Conservation (phyloP, 1,140 invertebrate genomes). For the Cryptotermes secundus region DNA sequence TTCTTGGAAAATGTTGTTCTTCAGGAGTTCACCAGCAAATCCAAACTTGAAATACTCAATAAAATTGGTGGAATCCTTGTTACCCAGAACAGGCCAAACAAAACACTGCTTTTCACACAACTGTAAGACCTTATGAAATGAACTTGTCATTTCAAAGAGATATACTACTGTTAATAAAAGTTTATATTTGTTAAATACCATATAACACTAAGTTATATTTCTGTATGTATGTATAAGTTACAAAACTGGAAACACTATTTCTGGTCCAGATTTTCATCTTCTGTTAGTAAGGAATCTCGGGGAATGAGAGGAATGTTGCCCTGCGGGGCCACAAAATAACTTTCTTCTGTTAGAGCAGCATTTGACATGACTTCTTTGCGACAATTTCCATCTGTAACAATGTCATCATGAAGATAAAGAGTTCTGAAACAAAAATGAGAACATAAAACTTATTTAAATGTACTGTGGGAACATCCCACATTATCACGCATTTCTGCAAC, state of each 20-base stretch:
- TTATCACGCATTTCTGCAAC: no score
- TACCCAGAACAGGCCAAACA: constrained; percentile 1
- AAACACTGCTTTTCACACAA: constrained; percentile 48
- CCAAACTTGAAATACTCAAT: constrained; percentile 46
- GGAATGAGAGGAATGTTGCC: constrained; percentile 70
- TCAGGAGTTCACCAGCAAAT: constrained; percentile 53
- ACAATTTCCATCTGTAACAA: constrained; percentile 64
- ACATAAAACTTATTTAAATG: no score
- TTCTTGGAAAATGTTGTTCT: constrained; percentile 56
- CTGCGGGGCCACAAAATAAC: constrained; percentile 85
- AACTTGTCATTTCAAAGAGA: background rate
- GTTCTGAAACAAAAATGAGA: constrained; percentile 51
- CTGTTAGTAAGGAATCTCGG: constrained; percentile 46
- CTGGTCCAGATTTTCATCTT: background rate
- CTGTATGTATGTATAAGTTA: background rate
- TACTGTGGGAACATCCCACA: no score
- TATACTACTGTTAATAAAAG: background rate
- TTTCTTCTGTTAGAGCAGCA: constrained; percentile 73
- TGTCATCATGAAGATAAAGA: constrained; percentile 68
- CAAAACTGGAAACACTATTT: background rate
- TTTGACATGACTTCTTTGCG: constrained; percentile 68
- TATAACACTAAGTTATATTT: background rate
- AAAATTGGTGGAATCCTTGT: background rate
- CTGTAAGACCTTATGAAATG: constrained; percentile 43
- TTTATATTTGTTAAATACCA: background rate